Conservation (phyloP, 2,113 vertebrate genomes). For the Fregetta grallaria region DNA sequence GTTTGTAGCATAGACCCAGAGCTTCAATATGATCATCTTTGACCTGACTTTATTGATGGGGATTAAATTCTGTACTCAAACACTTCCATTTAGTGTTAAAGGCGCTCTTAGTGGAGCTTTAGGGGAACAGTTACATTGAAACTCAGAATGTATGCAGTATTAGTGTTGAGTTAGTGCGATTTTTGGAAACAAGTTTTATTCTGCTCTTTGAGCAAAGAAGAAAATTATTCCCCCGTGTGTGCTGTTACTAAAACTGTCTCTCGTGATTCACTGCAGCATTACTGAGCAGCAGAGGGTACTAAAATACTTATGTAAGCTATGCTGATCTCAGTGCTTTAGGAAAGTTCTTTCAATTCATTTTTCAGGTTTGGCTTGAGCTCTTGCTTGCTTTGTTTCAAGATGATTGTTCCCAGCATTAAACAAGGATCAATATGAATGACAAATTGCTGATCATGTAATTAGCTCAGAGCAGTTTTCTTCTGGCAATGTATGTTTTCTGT, state of each 20-base stretch:
- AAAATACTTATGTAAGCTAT: conserved; percentile 44
- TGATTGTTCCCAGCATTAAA: background rate
- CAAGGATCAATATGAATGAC: conserved; percentile 39
- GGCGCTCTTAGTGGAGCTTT: background rate
- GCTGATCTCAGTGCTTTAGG: conserved; percentile 38
- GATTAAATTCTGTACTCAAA: background rate
- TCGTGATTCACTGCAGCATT: conserved; percentile 55
- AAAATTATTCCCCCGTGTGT: conserved; percentile 20
- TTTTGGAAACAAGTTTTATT: background rate
- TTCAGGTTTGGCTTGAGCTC: background rate
- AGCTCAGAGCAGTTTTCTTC: background rate
- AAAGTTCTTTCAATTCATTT: conserved; percentile 34
- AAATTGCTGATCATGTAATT: conserved; percentile 19
- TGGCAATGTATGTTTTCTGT: background rate
- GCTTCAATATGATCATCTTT: background rate
- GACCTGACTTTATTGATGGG: background rate
- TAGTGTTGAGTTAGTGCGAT: background rate
- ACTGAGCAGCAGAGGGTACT: conserved; percentile 49
- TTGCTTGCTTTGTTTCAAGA: conserved; percentile 1
- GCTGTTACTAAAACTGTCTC: conserved; percentile 58
- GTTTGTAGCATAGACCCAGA: background rate
- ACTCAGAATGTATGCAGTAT: background rate
- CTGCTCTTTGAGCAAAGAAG: conserved; percentile 36
- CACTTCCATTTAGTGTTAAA: background rate
- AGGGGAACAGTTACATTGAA: background rate